Percentiles rank a stretch among this genome's conserved stretches.
Evolutionary conservation across 2,113 vertebrate genomes (phyloP).

Genomic region (Nothocercus julius): DNA sequence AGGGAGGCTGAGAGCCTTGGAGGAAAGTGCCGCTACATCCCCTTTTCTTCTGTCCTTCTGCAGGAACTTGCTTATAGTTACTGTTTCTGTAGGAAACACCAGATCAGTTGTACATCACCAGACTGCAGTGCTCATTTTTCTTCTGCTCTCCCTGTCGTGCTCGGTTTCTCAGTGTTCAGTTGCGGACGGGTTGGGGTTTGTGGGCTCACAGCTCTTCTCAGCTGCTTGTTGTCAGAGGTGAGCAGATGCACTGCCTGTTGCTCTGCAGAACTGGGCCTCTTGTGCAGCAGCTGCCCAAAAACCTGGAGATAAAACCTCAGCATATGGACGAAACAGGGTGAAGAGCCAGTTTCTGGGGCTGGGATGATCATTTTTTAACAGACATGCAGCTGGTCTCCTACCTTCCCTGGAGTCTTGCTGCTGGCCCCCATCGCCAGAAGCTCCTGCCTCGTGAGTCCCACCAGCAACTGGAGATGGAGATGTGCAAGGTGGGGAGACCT

Average conservation of each 20-base stretch:
- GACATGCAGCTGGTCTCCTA: not conserved
- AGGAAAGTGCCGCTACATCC: not conserved
- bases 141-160: not conserved
- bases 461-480: fast-evolving
- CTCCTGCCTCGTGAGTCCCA: not conserved
- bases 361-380: constrained; percentile 25
- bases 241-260: constrained; percentile 54
- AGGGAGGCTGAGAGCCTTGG: not conserved
- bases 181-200: constrained; percentile 39
- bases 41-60: no score
- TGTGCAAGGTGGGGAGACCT: not conserved
- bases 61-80: not conserved
- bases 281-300: constrained; percentile 20
- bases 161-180: constrained; percentile 15
- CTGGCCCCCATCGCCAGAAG: fast-evolving
- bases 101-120: not conserved
- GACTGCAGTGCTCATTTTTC: not conserved
- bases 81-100: not conserved
- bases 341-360: constrained; percentile 24
- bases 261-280: not conserved
- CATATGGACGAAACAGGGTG: not conserved
- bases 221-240: constrained; percentile 57
- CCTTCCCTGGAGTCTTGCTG: not conserved
- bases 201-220: constrained; percentile 49
- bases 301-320: not conserved